Conservation (phyloP, 2,888 invertebrate species). For the Marronus borbonicus region DNA sequence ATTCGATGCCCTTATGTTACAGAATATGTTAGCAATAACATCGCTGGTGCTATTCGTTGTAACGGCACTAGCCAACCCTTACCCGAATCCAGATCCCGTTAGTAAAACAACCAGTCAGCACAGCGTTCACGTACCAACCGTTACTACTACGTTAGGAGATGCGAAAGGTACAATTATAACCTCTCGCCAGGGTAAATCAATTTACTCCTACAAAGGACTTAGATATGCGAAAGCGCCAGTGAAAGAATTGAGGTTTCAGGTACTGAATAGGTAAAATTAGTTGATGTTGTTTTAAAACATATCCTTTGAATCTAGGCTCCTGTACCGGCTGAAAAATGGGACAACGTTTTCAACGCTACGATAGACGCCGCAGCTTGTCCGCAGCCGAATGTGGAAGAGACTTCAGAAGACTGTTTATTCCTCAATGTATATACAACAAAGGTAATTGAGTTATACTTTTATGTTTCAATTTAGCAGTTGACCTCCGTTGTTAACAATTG, state of each 20-base stretch:
- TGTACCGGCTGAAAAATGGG: slow-evolving; percentile 65
- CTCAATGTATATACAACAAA: slow-evolving; percentile 75
- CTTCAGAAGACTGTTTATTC: slow-evolving; percentile 78
- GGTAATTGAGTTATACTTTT: slow-evolving; percentile 1
- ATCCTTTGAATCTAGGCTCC: slow-evolving; percentile 62
- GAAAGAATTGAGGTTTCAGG: slow-evolving; percentile 67
- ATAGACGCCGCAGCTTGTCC: slow-evolving; percentile 67
- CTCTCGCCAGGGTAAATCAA: slow-evolving; percentile 59
- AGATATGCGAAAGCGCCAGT: slow-evolving; percentile 63
- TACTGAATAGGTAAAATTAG: slow-evolving; percentile 55
- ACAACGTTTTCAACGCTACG: slow-evolving; percentile 65
- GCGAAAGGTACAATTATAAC: slow-evolving; percentile 59
- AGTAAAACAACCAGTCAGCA: slow-evolving; percentile 57
- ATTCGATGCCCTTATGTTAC: slow-evolving; percentile 6
- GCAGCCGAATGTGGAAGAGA: slow-evolving; percentile 63
- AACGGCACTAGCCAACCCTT: slow-evolving; percentile 50
- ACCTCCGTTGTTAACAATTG: too few species aligned
- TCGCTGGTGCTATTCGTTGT: slow-evolving; percentile 51
- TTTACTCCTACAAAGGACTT: slow-evolving; percentile 60
- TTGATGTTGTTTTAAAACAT: not conserved
- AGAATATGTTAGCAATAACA: slow-evolving; percentile 50
- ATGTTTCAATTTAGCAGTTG: too few species aligned
- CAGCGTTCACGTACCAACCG: slow-evolving; percentile 55
- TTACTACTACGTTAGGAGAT: slow-evolving; percentile 58
- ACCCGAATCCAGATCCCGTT: slow-evolving; percentile 52